These are phyloP conservation scores for Venturia canescens DNA, from an alignment of 1,140 invertebrate species.

Conservation along the genomic window DNA sequence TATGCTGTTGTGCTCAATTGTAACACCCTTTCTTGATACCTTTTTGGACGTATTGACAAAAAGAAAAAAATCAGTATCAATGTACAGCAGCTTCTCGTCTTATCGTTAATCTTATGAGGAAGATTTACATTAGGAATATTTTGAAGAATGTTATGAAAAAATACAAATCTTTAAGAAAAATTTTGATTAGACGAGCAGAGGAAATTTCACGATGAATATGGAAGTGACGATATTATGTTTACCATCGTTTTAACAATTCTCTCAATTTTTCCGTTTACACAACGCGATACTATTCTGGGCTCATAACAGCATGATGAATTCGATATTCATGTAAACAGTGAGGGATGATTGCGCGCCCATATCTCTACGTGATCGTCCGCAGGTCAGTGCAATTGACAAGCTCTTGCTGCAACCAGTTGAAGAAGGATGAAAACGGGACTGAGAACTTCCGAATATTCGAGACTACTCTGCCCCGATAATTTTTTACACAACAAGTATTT, in stretches of 20 bases:
- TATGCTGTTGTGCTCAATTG: not conserved
- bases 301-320: conserved; percentile 47
- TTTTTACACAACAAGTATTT: conserved; percentile 95
- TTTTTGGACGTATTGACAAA: conserved; percentile 3
- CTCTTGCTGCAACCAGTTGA: conserved; percentile 92
- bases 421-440: conserved; percentile 94
- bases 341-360: conserved; percentile 32
- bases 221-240: not conserved
- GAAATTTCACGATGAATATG: not conserved
- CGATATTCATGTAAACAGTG: conserved; percentile 52
- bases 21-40: not conserved
- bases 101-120: not conserved
- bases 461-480: conserved; percentile 85
- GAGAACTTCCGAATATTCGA: conserved; percentile 95
- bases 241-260: not conserved
- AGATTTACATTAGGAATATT: not conserved
- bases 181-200: not conserved
- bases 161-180: not conserved
- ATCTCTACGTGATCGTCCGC: conserved; percentile 17
- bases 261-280: not conserved
- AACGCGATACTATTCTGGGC: not conserved
- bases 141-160: not conserved
- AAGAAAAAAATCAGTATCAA: not conserved
- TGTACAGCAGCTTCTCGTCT: not conserved
- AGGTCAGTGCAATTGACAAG: conserved; percentile 89